These are phyloP conservation scores for Drosophila ezoana DNA, from an alignment of 2,888 invertebrate species.

Conservation along the genomic window DNA sequence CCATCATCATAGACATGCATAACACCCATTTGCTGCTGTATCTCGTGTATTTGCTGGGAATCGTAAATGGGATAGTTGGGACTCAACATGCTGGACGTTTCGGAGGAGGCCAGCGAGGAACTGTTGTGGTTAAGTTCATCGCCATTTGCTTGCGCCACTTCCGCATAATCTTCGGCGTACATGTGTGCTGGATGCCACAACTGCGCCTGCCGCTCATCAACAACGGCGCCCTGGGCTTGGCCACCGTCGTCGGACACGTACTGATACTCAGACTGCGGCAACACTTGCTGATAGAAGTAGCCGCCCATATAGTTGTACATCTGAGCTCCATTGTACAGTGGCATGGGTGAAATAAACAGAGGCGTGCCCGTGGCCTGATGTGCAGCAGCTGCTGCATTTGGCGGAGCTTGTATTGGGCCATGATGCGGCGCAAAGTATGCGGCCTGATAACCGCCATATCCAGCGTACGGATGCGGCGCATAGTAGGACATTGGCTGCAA, in stretches of 20 bases:
- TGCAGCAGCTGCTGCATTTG: slow-evolving; percentile 68
- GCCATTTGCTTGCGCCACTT: slow-evolving; percentile 55
- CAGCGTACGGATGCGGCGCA: slow-evolving; percentile 67
- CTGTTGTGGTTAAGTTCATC: slow-evolving; percentile 84
- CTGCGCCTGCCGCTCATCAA: slow-evolving; percentile 75
- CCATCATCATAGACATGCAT: slow-evolving; percentile 84
- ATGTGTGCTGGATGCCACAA: slow-evolving; percentile 82
- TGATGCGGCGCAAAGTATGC: slow-evolving; percentile 82
- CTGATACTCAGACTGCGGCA: slow-evolving; percentile 82
- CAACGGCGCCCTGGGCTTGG: slow-evolving; percentile 64
- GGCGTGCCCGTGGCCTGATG: slow-evolving; percentile 84
- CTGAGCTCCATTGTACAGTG: slow-evolving; percentile 74
- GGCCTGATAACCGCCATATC: slow-evolving; percentile 74
- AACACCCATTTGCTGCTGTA: slow-evolving; percentile 84
- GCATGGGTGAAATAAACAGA: slow-evolving; percentile 78
- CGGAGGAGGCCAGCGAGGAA: slow-evolving; percentile 80
- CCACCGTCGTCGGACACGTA: slow-evolving; percentile 77
- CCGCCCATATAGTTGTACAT: slow-evolving; percentile 80
- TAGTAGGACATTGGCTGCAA: slow-evolving; percentile 68
- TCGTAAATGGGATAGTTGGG: slow-evolving; percentile 83
- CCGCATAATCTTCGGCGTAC: slow-evolving; percentile 82
- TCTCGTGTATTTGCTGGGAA: slow-evolving; percentile 80
- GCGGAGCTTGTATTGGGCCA: slow-evolving; percentile 69
- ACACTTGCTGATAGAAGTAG: slow-evolving; percentile 74
- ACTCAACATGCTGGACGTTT: slow-evolving; percentile 84